Conservation (phyloP, 2,113 vertebrate genomes). For the Struthio camelus region DNA sequence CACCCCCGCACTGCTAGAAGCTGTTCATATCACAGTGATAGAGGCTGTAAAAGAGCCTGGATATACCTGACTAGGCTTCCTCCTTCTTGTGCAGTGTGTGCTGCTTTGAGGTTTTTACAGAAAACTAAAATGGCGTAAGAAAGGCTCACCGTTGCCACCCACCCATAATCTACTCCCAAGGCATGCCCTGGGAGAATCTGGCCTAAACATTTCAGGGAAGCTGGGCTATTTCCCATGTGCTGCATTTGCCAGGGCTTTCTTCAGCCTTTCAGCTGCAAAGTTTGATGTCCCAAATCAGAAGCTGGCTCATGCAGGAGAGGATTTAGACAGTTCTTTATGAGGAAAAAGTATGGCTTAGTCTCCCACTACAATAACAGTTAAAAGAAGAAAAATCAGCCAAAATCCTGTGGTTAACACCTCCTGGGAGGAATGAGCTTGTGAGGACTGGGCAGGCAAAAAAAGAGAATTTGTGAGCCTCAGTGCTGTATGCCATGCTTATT, state of each 20-base stretch:
- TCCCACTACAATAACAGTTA: background rate
- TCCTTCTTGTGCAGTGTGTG: background rate
- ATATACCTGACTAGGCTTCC: background rate
- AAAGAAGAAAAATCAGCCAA: background rate
- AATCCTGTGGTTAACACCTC: background rate
- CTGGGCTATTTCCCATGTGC: background rate
- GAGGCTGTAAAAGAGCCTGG: background rate
- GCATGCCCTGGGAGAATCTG: background rate
- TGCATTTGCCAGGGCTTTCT: background rate
- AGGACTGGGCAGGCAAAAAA: background rate
- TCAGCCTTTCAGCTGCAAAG: background rate
- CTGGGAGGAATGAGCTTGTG: background rate
- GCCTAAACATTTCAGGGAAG: background rate
- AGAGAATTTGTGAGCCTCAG: background rate
- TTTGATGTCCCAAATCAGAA: background rate
- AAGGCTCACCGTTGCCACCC: background rate
- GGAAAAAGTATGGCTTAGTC: background rate
- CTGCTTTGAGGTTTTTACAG: background rate
- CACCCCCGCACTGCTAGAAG: background rate
- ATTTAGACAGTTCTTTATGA: background rate
- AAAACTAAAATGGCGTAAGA: background rate
- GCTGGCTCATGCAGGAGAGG: background rate
- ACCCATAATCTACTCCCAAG: background rate
- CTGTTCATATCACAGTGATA: background rate
- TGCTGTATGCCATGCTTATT: rapidly evolving